Conservation (phyloP, 2,797 vertebrate genomes). For the Staurois parvus region DNA sequence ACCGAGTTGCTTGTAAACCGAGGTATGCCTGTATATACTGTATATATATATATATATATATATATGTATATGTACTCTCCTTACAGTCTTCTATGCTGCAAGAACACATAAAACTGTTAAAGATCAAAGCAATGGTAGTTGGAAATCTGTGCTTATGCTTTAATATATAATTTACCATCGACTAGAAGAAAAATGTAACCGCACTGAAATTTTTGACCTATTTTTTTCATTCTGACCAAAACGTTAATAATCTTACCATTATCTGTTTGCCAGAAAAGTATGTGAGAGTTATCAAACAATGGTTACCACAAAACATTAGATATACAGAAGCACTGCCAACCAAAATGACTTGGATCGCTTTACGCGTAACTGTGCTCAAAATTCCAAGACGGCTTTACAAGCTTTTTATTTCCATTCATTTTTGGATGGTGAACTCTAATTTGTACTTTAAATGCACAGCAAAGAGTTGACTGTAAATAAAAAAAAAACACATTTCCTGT, state of each 20-base stretch:
- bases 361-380: background rate
- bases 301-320: constrained; percentile 12
- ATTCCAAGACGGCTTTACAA: constrained; percentile 3
- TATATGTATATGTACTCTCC: no score
- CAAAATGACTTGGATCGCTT: constrained; percentile 3
- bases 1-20: no score
- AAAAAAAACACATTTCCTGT: background rate
- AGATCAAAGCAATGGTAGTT: background rate
- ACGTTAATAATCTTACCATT: background rate
- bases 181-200: background rate
- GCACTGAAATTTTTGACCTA: background rate
- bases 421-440: background rate
- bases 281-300: constrained; percentile 12
- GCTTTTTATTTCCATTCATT: constrained; percentile 3
- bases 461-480: background rate
- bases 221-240: constrained; percentile 2
- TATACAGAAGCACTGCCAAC: constrained; percentile 6
- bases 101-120: background rate
- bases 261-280: background rate
- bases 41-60: no score
- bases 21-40: no score
- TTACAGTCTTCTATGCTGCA: background rate
- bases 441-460: background rate
- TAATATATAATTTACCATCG: background rate
- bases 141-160: background rate